Base-by-base conservation (phyloP, 2,888 invertebrate genomes). In the Megalurothrips usitatus region DNA sequence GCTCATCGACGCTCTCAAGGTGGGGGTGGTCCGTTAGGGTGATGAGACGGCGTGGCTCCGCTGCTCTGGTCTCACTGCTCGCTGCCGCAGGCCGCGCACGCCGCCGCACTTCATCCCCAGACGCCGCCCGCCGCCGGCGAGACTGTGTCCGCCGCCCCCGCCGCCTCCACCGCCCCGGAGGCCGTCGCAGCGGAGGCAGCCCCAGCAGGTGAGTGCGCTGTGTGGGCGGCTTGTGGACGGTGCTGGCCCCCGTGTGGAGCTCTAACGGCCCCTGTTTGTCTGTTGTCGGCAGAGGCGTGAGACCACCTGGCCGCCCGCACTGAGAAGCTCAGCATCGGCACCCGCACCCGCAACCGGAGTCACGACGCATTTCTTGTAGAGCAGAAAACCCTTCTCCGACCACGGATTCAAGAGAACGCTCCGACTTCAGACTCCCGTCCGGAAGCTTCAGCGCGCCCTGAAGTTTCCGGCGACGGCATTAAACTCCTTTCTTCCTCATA, bases 1-100 rank as follows among this genome's bases (percentile, higher is more conserved):
- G 68, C 68, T 75, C 68, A 75, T 75, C 23, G 68, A 75, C 26
- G 68, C 68, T 0, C 68, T 75, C 68, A 75, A 75, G 68, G 68
- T 75, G 12, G 12, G 26, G 17, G 14, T 52, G 1, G 4, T 14
- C 58, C 0, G 2, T 58, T 58, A 10, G 14, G 1, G 49, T 14
- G 58, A 1, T 17, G 19, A 52, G 12, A 52, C 10, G 19, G 52
- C 10, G 52, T 52, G 52, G 52, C 10, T 17, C 10, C 19, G 52
- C 19, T 17, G 12, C 6, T 17, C 52, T 52, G 10, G 19, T 52
- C 52, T 52, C 12, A 58, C 14, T 19, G 58, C 58, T 17, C 14
- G 58, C 19, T 19, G 4, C 14, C 12, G 12, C 68, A 75, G 68
- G 68, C 68, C 68, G 68, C 68, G 26, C 68, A 75, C 68, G 26